Percentiles rank a stretch among this genome's conserved stretches.
These are phyloP conservation scores for Leucania comma DNA, from an alignment of 2,888 invertebrate genomes.

Conservation along the genomic window DNA sequence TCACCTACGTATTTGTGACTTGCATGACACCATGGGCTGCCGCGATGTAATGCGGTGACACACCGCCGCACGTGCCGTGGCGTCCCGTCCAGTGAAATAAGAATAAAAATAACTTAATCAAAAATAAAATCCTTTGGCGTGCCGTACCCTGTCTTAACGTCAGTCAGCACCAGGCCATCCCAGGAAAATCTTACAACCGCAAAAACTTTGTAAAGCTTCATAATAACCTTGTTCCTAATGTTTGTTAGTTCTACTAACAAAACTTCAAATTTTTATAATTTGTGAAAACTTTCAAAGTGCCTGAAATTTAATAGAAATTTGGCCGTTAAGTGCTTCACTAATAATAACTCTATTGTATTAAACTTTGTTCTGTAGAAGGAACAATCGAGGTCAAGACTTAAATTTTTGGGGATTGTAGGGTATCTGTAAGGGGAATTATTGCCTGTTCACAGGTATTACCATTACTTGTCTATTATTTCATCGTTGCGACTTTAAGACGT, in stretches of 20 bases:
- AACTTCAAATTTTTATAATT: constrained; percentile 44
- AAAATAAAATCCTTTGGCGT: too few relatives aligned
- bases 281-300: constrained; percentile 35
- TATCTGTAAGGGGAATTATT: neutral
- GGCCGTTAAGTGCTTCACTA: constrained; percentile 42
- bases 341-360: constrained; percentile 52
- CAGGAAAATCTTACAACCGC: neutral
- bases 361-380: constrained; percentile 28
- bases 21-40: too few relatives aligned
- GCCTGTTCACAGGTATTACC: neutral
- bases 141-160: too few relatives aligned
- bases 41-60: too few relatives aligned
- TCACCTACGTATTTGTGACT: too few relatives aligned
- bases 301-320: constrained; percentile 39
- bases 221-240: constrained; percentile 17
- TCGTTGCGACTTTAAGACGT: too few relatives aligned
- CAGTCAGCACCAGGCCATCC: too few relatives aligned
- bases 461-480: neutral
- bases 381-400: constrained; percentile 9
- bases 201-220: neutral
- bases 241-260: constrained; percentile 9
- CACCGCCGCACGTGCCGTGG: too few relatives aligned
- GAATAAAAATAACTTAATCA: too few relatives aligned
- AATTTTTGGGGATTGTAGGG: constrained; percentile 14
- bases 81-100: too few relatives aligned